phyloP scores from a whole-genome alignment of 2,888 invertebrate genomes.

The Drosophila anomalata region DNA sequence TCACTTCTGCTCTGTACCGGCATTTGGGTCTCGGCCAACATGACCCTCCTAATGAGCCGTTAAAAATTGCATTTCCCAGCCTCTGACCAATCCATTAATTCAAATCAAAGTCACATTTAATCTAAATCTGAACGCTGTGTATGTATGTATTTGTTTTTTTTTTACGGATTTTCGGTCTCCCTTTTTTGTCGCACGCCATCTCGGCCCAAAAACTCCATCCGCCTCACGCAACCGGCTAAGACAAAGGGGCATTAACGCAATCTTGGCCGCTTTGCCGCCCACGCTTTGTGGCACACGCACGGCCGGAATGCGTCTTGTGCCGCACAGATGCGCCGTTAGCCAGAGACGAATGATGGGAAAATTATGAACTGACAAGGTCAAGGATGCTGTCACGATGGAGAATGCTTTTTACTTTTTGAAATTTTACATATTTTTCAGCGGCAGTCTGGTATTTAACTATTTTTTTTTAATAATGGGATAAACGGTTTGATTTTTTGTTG shows the following conservation, averaged over 20 bases:
- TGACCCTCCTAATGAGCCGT: slow-evolving; percentile 54
- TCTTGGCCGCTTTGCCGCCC: slow-evolving; percentile 48
- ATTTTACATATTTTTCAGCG: not conserved
- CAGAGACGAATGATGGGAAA: slow-evolving; percentile 62
- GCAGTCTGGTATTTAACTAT: not conserved
- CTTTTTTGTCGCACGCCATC: slow-evolving; percentile 38
- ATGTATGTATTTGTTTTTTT: not conserved
- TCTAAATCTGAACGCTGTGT: slow-evolving; percentile 23
- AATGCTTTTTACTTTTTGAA: slow-evolving; percentile 5
- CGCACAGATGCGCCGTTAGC: slow-evolving; percentile 51
- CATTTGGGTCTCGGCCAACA: slow-evolving; percentile 71
- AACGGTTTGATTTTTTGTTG: not conserved
- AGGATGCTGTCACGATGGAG: slow-evolving; percentile 47
- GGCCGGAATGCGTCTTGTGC: slow-evolving; percentile 8
- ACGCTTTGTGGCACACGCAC: slow-evolving; percentile 47
- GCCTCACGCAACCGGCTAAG: slow-evolving; percentile 43
- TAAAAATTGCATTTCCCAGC: slow-evolving; percentile 53
- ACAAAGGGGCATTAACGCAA: slow-evolving; percentile 66
- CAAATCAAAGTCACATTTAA: slow-evolving; percentile 48
- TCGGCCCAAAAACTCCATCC: not conserved
- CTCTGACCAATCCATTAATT: slow-evolving; percentile 60
- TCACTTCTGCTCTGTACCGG: slow-evolving; percentile 33
- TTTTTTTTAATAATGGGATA: not conserved
- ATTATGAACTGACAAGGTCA: slow-evolving; percentile 62
- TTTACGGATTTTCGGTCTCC: not conserved